Base-by-base conservation (phyloP, 2,888 invertebrate species). In the Merodon equestris region DNA sequence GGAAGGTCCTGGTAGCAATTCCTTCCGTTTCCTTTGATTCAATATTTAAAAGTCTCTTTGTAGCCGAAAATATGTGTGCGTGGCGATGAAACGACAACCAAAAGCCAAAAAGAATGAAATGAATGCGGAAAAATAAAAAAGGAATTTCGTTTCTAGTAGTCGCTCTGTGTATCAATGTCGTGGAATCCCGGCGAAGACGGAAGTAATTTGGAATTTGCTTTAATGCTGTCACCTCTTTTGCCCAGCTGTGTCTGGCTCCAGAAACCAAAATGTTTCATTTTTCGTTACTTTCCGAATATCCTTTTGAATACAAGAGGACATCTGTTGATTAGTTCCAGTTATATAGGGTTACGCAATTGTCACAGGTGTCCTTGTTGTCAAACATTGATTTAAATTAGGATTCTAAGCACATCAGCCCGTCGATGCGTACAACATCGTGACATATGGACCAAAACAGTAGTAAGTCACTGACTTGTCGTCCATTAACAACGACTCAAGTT, bases 11-110 rank as follows among this genome's bases (percentile, higher is more conserved):
- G 57, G 13, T 38, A 45, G 68, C 44, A 44, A 60, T 74, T 74
- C 64, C 74, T 79, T 74, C 74, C 79, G 68, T 70, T 79, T 70
- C 68, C 45, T 79, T 79, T 79, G 79, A 79, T 79, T 79, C 56
- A 79, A 79, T 74, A 79, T 79, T 79, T 64, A 79, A 74, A 79
- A 79, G 64, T 79, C 79, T 79, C 79, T 79, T 74, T 74, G 79
- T 74, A 74, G 60, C 47, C 27, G 47, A 50, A 48, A 34, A 48
- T 40, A 40, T n/a, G 40, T n/a, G 12, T n/a, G 40, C 1, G 34
- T 17, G 10, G 5, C n/a, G 13, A 70, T 7, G 1, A 53, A 2
- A 9, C n/a, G n/a, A n/a, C n/a, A 45, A 66, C 42, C 17, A 56
- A 70, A 51, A 17, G 1, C 4, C 42, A 40, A 73, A 67, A 58